phyloP scores from a whole-genome alignment of 2,797 vertebrate genomes.

The Petrocephalus sullivani region DNA sequence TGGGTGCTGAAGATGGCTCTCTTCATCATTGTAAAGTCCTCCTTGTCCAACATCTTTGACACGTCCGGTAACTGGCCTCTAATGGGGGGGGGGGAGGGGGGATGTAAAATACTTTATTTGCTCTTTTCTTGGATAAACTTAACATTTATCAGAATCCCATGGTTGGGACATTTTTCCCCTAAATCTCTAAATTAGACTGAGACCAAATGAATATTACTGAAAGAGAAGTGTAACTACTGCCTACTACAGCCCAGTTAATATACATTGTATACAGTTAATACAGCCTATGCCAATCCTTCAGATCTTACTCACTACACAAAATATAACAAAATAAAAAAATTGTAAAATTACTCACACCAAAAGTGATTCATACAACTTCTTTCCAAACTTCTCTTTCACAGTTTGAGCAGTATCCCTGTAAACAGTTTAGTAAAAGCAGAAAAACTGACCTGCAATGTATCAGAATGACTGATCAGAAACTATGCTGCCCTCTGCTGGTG shows the following conservation, averaged over 20 bases:
- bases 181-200: neutral
- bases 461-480: neutral
- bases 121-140: neutral
- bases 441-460: neutral
- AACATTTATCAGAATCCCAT: neutral
- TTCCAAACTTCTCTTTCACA: constrained; percentile 89
- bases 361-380: constrained; percentile 87
- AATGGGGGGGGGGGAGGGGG: neutral
- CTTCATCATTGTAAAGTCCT: constrained; percentile 93
- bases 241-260: neutral
- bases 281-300: neutral
- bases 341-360: constrained; percentile 68
- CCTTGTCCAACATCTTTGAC: constrained; percentile 86
- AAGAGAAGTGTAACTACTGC: neutral
- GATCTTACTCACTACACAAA: neutral
- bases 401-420: constrained; percentile 85
- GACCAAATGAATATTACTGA: neutral
- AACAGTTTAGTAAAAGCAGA: neutral
- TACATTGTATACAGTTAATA: too few species aligned
- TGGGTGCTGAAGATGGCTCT: constrained; percentile 88
- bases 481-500: neutral
- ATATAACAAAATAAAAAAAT: neutral
- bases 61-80: constrained; percentile 87
- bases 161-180: neutral
- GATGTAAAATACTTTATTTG: neutral